Base-by-base conservation (phyloP, 1,140 invertebrate species). In the Ptiloglossa arizonensis region DNA sequence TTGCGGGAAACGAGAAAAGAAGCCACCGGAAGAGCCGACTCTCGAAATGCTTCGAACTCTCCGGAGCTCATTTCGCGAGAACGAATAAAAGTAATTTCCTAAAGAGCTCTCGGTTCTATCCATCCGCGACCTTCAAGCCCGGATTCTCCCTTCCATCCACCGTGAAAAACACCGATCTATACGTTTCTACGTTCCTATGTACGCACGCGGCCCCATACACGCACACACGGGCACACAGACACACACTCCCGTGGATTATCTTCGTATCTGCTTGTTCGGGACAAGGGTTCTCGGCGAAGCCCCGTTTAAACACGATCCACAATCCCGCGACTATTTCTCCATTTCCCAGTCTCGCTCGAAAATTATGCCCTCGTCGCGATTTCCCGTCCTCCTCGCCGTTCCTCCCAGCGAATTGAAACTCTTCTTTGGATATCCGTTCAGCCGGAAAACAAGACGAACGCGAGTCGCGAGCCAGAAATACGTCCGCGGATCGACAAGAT, bases 11-110 rank as follows among this genome's bases (percentile, higher is more conserved):
- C 27, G 66, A 60, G 41, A 50, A 46, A 75, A 66, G 64, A 54
- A 68, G 52, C 68, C 27, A 17, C 32, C 32, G 35, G 46, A 66
- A 62, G 50, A 54, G 50, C 35, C 32, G 35, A n/a, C 29, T 48
- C 35, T 44, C 24, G 44, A 56, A 27, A n/a, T n/a, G 44, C 60
- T 27, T 44, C 44, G 70, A 83, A 75, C 56, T 72, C 56, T 35
- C 35, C 22, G 8, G 71, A 52, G 57, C 70, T 80, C 62, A 77
- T 85, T 83, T 77, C 67, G 57, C n/a, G 78, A 56, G 72, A 63
- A 66, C 59, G 63, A 83, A 83, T 83, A 85, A 83, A 83, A 85
- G 81, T 83, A 85, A 85, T 85, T 85, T 85, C 63, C 72, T 81
- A 85, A 85, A 85, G 71, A 75, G 82, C 74, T 32, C 35, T 63